Base-by-base conservation (phyloP, 2,888 invertebrate genomes). In the Diachrysia chrysitis region DNA sequence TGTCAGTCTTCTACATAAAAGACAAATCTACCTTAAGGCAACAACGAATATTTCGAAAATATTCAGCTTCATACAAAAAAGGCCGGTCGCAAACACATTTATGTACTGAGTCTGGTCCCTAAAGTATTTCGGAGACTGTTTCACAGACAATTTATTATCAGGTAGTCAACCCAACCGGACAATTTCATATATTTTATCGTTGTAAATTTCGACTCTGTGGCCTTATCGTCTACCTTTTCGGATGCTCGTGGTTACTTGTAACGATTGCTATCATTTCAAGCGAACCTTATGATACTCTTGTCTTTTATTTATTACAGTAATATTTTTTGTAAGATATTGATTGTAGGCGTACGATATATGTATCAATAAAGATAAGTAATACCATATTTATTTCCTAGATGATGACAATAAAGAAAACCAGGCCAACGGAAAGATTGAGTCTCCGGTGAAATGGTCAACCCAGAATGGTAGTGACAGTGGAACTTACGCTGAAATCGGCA, bases 321-420 rank as follows among this genome's bases (percentile, higher is more conserved):
- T 21, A 51, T 51, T 51, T 48, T 21, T 51, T 19, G 48, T 19
- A n/a, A 19, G 19, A 51, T 51, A 51, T 51, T 51, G 48, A 51
- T 19, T 51, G 21, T 51, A 21, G 19, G 10, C 19, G 48, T 19
- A 10, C 21, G 14, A 51, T 21, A 51, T 21, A 19, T 19, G 48
- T 19, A n/a, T 1, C 48, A 48, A 17, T 48, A 2, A 19, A 19
- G 19, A 3, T 16, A 48, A 17, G 51, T 32, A 29, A 46, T 21
- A 19, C n/a, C 21, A 35, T 17, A 5, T 37, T 35, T 61, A 1
- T 12, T 48, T 65, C 56, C 1, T 80, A 90, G 95, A 95, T 79
- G 95, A 95, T 71, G 95, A 95, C 88, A 95, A 95, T 87, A 95
- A 95, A 88, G 95, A 95, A 81, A 95, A 95, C 73, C 95, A 95